A percentile compares a stretch with the other conserved stretches of the same genome.
phyloP scores from a whole-genome alignment of 2,888 invertebrate species.

The Eristalis tenax region DNA sequence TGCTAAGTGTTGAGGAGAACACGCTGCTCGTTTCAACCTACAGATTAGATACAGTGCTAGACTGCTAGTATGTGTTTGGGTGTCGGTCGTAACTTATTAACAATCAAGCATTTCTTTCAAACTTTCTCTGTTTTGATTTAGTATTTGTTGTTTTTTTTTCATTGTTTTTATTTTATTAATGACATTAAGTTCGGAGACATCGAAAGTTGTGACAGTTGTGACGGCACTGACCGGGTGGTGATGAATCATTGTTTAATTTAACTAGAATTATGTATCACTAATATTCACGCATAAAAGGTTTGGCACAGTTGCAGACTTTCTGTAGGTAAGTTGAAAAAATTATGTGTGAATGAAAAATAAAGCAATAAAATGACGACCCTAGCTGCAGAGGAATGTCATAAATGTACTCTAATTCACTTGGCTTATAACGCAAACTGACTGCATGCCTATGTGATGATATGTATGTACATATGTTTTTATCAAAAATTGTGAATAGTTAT shows the following conservation, averaged over 20 bases:
- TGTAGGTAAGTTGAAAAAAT: slow-evolving; percentile 15
- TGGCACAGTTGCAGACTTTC: slow-evolving; percentile 1
- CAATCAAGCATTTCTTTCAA: slow-evolving; percentile 17
- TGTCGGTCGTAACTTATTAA: slow-evolving; percentile 24
- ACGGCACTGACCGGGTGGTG: slow-evolving; percentile 28
- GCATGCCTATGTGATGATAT: neutral
- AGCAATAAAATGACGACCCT: neutral
- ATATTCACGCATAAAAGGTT: slow-evolving; percentile 40
- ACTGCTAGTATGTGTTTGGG: slow-evolving; percentile 31
- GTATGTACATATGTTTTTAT: neutral
- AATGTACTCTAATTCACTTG: neutral
- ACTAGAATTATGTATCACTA: slow-evolving; percentile 32
- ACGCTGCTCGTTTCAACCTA: neutral
- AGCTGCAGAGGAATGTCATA: neutral
- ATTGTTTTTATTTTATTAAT: slow-evolving; percentile 22
- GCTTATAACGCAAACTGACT: slow-evolving; percentile 14
- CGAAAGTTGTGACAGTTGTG: slow-evolving; percentile 18
- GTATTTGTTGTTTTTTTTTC: neutral
- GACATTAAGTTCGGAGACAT: slow-evolving; percentile 43
- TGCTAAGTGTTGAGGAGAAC: slow-evolving; percentile 40
- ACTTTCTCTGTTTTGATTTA: slow-evolving; percentile 59
- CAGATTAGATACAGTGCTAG: neutral
- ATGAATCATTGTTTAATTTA: slow-evolving; percentile 62
- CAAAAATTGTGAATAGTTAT: neutral
- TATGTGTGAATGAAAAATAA: neutral